Evolutionary conservation across 2,888 invertebrate species (phyloP).

Genomic region (Clunio marinus): DNA sequence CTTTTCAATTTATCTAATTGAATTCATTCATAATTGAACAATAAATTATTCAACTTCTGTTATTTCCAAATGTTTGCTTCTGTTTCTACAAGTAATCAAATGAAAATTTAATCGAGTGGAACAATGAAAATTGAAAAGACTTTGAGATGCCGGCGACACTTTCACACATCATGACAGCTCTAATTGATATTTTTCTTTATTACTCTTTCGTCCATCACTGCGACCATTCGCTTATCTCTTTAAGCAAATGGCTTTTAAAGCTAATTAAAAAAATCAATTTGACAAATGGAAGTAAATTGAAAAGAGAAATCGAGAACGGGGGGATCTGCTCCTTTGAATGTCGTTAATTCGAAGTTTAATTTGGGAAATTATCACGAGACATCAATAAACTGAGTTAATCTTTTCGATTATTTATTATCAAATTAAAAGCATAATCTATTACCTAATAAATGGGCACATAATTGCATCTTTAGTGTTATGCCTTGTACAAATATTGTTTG

Average conservation of each 20-base stretch:
- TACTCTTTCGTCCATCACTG: neutral
- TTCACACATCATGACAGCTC: too few species aligned
- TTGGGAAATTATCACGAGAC: neutral
- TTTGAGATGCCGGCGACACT: too few species aligned
- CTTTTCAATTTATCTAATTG: slow-evolving; percentile 34
- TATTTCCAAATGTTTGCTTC: neutral
- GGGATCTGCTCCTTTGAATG: too few species aligned
- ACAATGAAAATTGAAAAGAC: too few species aligned
- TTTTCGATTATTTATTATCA: slow-evolving; percentile 16
- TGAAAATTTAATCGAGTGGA: too few species aligned
- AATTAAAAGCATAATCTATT: slow-evolving; percentile 14
- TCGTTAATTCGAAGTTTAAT: slow-evolving; percentile 32
- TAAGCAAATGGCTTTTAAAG: neutral
- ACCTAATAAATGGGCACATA: too few species aligned
- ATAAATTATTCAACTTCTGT: slow-evolving; percentile 16
- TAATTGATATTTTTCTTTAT: neutral
- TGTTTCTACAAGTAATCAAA: slow-evolving; percentile 21
- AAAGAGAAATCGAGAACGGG: too few species aligned
- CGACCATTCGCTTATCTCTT: neutral
- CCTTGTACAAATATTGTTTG: too few species aligned
- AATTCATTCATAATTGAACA: slow-evolving; percentile 31
- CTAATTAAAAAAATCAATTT: slow-evolving; percentile 31
- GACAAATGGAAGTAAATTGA: slow-evolving; percentile 14
- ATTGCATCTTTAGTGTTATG: too few species aligned
- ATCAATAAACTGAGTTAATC: neutral